Evolutionary conservation across 2,888 invertebrate species (phyloP).

Genomic region (Sinelater perroti): DNA sequence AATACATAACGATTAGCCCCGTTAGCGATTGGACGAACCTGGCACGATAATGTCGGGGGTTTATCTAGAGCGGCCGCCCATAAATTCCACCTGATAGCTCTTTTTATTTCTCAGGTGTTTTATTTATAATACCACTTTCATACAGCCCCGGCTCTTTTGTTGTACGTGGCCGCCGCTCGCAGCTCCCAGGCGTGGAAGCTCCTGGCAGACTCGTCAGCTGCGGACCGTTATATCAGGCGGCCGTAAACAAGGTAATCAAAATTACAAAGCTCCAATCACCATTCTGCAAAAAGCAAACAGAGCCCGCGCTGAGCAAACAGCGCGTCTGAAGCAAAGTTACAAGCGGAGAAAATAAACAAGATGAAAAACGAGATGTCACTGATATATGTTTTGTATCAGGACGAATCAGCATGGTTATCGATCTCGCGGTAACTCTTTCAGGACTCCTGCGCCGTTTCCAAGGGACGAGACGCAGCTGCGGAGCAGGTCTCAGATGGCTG

Average conservation of each 20-base stretch:
- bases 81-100: slow-evolving; percentile 38
- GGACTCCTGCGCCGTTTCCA: slow-evolving; percentile 28
- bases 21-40: slow-evolving; percentile 36
- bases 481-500: slow-evolving; percentile 30
- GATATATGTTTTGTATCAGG: slow-evolving; percentile 46
- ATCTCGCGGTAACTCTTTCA: slow-evolving; percentile 38
- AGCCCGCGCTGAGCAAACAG: slow-evolving; percentile 31
- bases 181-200: too few relatives aligned
- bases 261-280: slow-evolving; percentile 35
- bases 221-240: too few relatives aligned
- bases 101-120: slow-evolving; percentile 39
- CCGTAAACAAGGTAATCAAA: slow-evolving; percentile 29
- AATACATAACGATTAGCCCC: slow-evolving; percentile 42
- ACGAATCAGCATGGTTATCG: slow-evolving; percentile 44
- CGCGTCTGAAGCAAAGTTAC: slow-evolving; percentile 19
- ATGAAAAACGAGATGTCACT: slow-evolving; percentile 44
- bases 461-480: slow-evolving; percentile 29
- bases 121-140: slow-evolving; percentile 35
- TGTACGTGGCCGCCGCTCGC: slow-evolving; percentile 5
- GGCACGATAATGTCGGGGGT: slow-evolving; percentile 39
- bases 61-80: slow-evolving; percentile 35
- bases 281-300: slow-evolving; percentile 33
- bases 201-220: too few relatives aligned
- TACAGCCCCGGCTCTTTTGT: slow-evolving; percentile 14
- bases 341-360: slow-evolving; percentile 35